These are phyloP conservation scores for Strix uralensis DNA, from an alignment of 2,113 vertebrate species.

Conservation along the genomic window DNA sequence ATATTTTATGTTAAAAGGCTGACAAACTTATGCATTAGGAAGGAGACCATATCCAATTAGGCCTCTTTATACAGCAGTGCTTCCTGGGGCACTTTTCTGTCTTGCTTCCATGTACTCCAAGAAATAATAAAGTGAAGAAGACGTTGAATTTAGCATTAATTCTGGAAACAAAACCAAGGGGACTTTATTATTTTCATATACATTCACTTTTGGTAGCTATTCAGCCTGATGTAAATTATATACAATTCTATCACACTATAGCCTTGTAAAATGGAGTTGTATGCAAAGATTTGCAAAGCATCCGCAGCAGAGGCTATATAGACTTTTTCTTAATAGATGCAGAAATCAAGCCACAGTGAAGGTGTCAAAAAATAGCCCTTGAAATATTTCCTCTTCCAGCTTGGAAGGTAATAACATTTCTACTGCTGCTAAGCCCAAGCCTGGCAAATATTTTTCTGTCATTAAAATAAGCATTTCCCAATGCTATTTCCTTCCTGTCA, in stretches of 20 bases:
- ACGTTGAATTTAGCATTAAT: neutral
- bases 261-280: neutral
- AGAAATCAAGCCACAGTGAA: slow-evolving; percentile 53
- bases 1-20: neutral
- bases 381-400: slow-evolving; percentile 56
- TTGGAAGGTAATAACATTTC: slow-evolving; percentile 54
- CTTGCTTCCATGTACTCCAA: neutral
- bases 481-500: slow-evolving; percentile 58
- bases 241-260: neutral
- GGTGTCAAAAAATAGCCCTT: slow-evolving; percentile 53
- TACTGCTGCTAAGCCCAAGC: slow-evolving; percentile 28
- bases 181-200: neutral
- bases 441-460: slow-evolving; percentile 58
- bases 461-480: slow-evolving; percentile 64
- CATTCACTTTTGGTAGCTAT: neutral
- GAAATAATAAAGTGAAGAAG: neutral
- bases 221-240: neutral
- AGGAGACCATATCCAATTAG: neutral
- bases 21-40: neutral
- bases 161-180: neutral
- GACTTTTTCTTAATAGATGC: slow-evolving; percentile 25
- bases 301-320: neutral
- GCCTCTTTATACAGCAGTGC: neutral
- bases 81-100: neutral
- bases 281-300: slow-evolving; percentile 41